These are phyloP conservation scores for Danio aesculapii DNA, from an alignment of 2,797 vertebrate genomes.

Conservation along the genomic window DNA sequence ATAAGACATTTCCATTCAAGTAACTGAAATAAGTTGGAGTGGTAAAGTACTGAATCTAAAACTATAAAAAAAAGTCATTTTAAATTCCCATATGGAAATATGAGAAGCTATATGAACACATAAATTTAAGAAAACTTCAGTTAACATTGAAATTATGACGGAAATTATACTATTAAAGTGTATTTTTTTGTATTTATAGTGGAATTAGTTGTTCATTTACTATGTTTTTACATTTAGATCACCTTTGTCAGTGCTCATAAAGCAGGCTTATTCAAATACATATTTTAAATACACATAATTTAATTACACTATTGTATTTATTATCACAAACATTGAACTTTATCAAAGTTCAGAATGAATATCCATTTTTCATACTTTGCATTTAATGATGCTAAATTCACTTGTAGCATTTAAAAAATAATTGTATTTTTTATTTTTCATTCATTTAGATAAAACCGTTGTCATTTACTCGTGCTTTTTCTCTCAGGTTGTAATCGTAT, in stretches of 20 bases:
- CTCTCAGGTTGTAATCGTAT: background rate
- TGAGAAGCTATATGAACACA: too few relatives aligned
- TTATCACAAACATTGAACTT: background rate
- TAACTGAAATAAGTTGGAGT: too few relatives aligned
- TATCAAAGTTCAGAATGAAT: background rate
- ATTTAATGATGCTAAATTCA: background rate
- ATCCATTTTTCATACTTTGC: background rate
- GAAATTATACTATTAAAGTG: too few relatives aligned
- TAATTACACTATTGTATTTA: background rate
- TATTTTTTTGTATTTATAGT: too few relatives aligned
- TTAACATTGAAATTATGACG: too few relatives aligned
- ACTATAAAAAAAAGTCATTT: too few relatives aligned
- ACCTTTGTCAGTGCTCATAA: background rate
- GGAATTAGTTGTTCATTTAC: background rate
- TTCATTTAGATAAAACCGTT: background rate
- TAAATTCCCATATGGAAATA: too few relatives aligned
- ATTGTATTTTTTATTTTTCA: background rate
- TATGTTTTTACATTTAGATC: background rate
- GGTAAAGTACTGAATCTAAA: too few relatives aligned
- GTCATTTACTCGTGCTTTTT: background rate
- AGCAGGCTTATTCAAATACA: background rate
- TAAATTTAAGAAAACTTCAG: too few relatives aligned
- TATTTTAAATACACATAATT: background rate
- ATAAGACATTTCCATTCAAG: too few relatives aligned
- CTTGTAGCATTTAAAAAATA: background rate